Evolutionary conservation across 2,113 vertebrate species (phyloP).

Genomic region (Ptilonorhynchus violaceus): DNA sequence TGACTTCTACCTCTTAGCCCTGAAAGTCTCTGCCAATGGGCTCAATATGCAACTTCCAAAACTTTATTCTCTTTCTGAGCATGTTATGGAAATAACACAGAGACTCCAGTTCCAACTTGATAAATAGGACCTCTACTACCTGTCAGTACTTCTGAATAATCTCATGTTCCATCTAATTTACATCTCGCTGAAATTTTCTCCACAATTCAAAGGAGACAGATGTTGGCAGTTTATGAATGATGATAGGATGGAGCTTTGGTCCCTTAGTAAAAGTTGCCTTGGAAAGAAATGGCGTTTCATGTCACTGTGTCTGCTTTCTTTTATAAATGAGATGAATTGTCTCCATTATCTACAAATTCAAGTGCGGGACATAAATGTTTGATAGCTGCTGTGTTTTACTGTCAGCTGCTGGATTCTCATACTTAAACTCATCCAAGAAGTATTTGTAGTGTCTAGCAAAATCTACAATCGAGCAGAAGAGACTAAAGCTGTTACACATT

Average conservation of each 20-base stretch:
- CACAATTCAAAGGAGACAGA: background rate
- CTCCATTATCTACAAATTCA: background rate
- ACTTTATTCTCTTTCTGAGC: background rate
- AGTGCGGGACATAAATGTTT: background rate
- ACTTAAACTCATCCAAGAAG: background rate
- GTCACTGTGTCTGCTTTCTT: background rate
- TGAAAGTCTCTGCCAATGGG: background rate
- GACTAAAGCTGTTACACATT: background rate
- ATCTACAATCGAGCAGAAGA: background rate
- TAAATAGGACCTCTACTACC: background rate
- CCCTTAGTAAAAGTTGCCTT: background rate
- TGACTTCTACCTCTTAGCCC: background rate
- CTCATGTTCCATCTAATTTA: background rate
- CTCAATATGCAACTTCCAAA: background rate
- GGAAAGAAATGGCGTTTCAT: background rate
- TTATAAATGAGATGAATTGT: constrained; percentile 3
- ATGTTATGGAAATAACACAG: background rate
- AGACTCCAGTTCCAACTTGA: background rate
- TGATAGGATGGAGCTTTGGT: background rate
- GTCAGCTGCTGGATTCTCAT: background rate
- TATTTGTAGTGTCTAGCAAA: background rate
- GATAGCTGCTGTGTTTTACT: background rate
- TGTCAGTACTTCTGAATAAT: background rate
- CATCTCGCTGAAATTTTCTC: background rate
- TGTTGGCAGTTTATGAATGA: background rate